Conservation (phyloP, 2,888 invertebrate genomes). For the Calameuta filiformis region DNA sequence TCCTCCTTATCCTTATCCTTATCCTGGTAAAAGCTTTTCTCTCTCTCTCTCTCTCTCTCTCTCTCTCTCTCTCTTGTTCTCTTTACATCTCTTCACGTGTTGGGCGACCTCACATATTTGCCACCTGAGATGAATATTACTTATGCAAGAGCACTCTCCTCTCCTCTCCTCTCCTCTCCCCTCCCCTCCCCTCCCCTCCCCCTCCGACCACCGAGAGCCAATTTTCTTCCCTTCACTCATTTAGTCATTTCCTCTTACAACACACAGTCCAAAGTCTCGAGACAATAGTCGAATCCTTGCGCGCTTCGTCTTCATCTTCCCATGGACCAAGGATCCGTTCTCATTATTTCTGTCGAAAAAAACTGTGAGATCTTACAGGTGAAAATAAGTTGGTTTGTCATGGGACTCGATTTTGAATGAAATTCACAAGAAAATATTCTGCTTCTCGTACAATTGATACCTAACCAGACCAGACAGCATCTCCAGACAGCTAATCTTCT, state of each 20-base stretch:
- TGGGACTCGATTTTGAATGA: not conserved
- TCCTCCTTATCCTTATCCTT: too few species aligned
- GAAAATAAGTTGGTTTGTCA: not conserved
- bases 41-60: not conserved
- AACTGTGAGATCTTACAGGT: not conserved
- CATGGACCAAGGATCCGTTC: not conserved
- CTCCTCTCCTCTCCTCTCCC: too few species aligned
- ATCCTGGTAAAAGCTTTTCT: not conserved
- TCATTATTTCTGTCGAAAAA: not conserved
- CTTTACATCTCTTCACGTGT: not conserved
- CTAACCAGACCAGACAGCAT: not conserved
- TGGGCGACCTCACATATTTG: not conserved
- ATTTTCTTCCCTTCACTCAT: not conserved
- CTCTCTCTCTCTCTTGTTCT: not conserved
- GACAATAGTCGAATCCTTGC: not conserved
- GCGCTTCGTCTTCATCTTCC: not conserved
- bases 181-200: too few species aligned
- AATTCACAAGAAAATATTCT: not conserved
- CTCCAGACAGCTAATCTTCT: not conserved
- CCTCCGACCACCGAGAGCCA: not conserved
- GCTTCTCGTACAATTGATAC: not conserved
- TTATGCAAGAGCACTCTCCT: not conserved
- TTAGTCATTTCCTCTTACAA: not conserved
- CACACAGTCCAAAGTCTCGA: not conserved
- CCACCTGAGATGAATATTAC: not conserved